Conservation (phyloP, 2,888 invertebrate species). For the Atherix ibis region DNA sequence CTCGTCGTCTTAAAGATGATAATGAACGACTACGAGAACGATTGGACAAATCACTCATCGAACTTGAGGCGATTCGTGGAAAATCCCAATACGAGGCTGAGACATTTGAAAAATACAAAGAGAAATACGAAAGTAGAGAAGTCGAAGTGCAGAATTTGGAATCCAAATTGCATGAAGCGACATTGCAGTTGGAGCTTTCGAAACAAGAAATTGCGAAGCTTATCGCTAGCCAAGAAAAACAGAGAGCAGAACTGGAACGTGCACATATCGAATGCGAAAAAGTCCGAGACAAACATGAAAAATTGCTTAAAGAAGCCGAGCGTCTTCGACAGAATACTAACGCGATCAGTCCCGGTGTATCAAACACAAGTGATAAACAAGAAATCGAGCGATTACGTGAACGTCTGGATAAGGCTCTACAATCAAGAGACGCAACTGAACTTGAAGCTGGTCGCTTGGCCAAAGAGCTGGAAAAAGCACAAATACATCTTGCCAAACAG, state of each 20-base stretch:
- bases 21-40: conserved; percentile 65
- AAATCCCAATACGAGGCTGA: conserved; percentile 65
- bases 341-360: conserved; percentile 36
- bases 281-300: conserved; percentile 71
- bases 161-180: conserved; percentile 59
- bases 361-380: conserved; percentile 44
- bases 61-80: conserved; percentile 64
- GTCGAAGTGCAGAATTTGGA: conserved; percentile 63
- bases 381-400: conserved; percentile 75
- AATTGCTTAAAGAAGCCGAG: conserved; percentile 49
- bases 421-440: conserved; percentile 60
- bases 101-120: conserved; percentile 56
- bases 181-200: conserved; percentile 63
- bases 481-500: conserved; percentile 66
- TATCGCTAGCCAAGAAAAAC: conserved; percentile 59
- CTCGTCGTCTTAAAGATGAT: conserved; percentile 63
- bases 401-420: conserved; percentile 68
- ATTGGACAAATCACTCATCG: conserved; percentile 63
- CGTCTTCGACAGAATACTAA: conserved; percentile 36
- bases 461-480: conserved; percentile 73
- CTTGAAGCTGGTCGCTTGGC: conserved; percentile 70
- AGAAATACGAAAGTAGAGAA: conserved; percentile 59
- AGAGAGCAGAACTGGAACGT: conserved; percentile 62
- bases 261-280: conserved; percentile 82
- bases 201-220: conserved; percentile 64